Percentiles rank a stretch among this genome's conserved stretches.
phyloP scores from a whole-genome alignment of 2,797 vertebrate species.

The Capromys pilorides region DNA sequence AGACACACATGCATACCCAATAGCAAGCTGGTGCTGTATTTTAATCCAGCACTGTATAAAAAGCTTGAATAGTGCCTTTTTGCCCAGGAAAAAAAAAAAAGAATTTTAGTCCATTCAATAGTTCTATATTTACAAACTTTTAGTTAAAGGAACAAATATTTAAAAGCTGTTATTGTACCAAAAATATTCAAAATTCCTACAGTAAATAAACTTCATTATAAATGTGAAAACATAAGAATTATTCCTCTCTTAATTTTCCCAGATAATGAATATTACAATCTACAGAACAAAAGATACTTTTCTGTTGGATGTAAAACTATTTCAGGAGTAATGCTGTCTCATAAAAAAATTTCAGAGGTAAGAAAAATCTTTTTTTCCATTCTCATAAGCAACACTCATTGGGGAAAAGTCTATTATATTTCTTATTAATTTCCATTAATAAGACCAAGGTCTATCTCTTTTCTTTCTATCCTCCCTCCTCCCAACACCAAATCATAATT shows the following conservation, averaged over 20 bases:
- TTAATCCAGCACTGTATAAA: constrained; percentile 48
- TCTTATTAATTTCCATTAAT: constrained; percentile 58
- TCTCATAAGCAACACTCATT: constrained; percentile 58
- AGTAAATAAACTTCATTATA: constrained; percentile 77
- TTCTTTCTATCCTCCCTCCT: not conserved
- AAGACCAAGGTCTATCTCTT: not conserved
- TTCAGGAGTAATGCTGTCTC: not conserved
- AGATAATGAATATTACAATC: constrained; percentile 57
- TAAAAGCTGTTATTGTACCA: constrained; percentile 68
- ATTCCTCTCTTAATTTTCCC: constrained; percentile 58
- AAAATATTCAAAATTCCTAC: constrained; percentile 74
- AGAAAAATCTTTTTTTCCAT: constrained; percentile 46
- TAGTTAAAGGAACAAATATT: constrained; percentile 72
- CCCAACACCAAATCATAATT: constrained; percentile 7
- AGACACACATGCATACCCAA: constrained; percentile 73
- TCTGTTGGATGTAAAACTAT: not conserved
- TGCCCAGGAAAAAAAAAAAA: constrained; percentile 54
- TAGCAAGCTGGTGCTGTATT: constrained; percentile 54
- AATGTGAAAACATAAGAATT: constrained; percentile 73
- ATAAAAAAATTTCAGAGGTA: constrained; percentile 52
- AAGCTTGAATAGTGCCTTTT: constrained; percentile 52
- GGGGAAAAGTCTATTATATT: constrained; percentile 61
- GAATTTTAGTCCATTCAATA: constrained; percentile 67
- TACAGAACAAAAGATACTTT: constrained; percentile 21
- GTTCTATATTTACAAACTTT: constrained; percentile 71